Percentiles rank a stretch among this genome's conserved stretches.
Evolutionary conservation across 1,140 invertebrate species (phyloP).

Genomic region (Bombus polaris): DNA sequence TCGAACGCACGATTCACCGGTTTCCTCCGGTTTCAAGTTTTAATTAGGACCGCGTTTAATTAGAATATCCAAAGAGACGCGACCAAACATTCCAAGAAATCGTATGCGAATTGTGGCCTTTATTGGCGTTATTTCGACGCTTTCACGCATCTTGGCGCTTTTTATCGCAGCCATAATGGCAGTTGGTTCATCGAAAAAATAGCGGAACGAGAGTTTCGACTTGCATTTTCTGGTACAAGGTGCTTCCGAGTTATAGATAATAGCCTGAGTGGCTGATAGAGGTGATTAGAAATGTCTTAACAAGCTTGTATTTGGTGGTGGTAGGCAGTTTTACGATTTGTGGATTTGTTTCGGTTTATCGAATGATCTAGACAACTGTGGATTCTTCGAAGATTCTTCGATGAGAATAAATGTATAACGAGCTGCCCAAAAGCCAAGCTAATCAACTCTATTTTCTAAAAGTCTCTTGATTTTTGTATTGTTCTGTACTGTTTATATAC

Average conservation of each 20-base stretch:
- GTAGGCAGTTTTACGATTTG: background rate
- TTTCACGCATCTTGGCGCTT: background rate
- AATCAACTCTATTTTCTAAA: too few species aligned
- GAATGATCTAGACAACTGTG: too few species aligned
- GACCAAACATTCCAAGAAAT: background rate
- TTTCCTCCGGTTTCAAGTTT: background rate
- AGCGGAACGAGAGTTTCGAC: background rate
- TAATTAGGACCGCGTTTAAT: constrained; percentile 39
- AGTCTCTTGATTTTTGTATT: too few species aligned
- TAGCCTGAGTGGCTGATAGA: background rate
- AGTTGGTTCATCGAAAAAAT: background rate
- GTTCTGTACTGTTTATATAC: too few species aligned
- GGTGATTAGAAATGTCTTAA: constrained; percentile 12
- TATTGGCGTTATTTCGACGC: background rate
- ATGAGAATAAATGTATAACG: too few species aligned
- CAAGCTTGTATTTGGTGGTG: background rate
- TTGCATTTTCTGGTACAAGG: constrained; percentile 7
- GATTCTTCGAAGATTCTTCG: background rate
- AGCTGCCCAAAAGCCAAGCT: too few species aligned
- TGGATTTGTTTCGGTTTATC: constrained; percentile 15
- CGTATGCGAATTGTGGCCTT: background rate
- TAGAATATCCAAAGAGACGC: background rate
- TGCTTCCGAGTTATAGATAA: background rate
- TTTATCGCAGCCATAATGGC: background rate
- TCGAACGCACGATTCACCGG: too few species aligned